Conservation (phyloP, 2,113 vertebrate genomes). For the Misgurnus mizolepis region DNA sequence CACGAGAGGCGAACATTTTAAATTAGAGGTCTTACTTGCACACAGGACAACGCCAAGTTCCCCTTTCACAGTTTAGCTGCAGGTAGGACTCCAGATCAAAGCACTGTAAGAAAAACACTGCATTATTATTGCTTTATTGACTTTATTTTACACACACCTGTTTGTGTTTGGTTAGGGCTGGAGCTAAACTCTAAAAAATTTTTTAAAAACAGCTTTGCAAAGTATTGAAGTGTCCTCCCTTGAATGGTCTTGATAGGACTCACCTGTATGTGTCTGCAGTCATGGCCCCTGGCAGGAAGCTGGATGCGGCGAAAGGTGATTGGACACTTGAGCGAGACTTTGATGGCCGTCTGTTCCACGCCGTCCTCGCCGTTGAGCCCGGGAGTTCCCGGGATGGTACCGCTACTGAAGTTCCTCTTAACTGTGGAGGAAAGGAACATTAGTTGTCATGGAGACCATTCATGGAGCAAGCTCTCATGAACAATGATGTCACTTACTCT, state of each 20-base stretch:
- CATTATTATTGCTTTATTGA: neutral
- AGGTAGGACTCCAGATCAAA: constrained; percentile 89
- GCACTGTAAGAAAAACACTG: constrained; percentile 69
- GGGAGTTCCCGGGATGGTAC: constrained; percentile 88
- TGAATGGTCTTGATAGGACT: neutral
- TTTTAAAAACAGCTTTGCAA: neutral
- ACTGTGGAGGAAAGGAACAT: constrained; percentile 65
- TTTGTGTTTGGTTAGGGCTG: too few species aligned
- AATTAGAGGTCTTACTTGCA: constrained; percentile 69
- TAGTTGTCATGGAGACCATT: neutral
- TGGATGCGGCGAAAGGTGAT: constrained; percentile 97
- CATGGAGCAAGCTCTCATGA: neutral
- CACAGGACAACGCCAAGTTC: constrained; percentile 84
- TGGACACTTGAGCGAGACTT: constrained; percentile 94
- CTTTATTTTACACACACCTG: too few species aligned
- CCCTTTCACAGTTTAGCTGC: constrained; percentile 80
- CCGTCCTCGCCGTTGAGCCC: constrained; percentile 93
- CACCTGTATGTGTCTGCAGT: constrained; percentile 96
- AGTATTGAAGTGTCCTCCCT: too few species aligned
- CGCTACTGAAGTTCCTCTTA: constrained; percentile 94
- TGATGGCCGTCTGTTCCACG: constrained; percentile 95
- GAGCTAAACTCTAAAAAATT: too few species aligned
- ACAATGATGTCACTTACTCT: constrained; percentile 80
- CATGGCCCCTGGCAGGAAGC: constrained; percentile 90
- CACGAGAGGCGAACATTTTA: neutral